Base-by-base conservation (phyloP, 2,797 vertebrate genomes). In the Paedocypris micromegethes region DNA sequence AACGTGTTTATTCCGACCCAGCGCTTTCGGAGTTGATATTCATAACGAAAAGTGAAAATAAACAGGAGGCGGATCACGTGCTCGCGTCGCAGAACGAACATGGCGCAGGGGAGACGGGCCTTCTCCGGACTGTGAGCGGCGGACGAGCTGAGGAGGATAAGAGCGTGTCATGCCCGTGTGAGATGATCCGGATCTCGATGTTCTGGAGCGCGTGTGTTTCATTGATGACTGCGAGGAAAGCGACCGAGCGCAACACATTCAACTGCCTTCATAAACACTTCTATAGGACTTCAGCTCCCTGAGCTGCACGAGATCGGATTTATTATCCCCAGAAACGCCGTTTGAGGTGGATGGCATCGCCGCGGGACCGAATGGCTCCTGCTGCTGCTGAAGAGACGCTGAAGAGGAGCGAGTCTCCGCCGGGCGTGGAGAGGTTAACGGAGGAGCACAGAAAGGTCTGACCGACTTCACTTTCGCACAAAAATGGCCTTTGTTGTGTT, bases 281-380 rank as follows among this genome's bases (percentile, higher is more conserved):
- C 87, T 94, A 93, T 91, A 94, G 94, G 93, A 97, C 94, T 97
- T 91, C 91, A 89, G 88, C 86, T 82, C 91, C 87, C 58, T 92
- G 92, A 90, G 84, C 78, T 76, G 80, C 79, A 77, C 75, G 81
- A 73, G 74, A 78, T 65, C 9, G 65, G 75, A 77, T 81, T 78
- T 69, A 68, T 74, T 58, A 41, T 37, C 53, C 75, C 66, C 65
- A 50, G 3, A 41, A 61, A 4, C 58, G 23, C 46, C 9, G 59
- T 39, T 62, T 63, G 9, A 70, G 53, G 69, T 64, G 75, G 72
- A 74, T 72, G 64, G 57, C 54, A 70, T 74, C 52, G 45, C 39
- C 40, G 42, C 5, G 56, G 23, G 68, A 70, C 7, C 59, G 75
- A 55, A 90, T 90, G 89, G 82, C 87, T 64, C 85, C 76, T 47